A percentile compares a stretch with the other conserved stretches of the same genome.
Conservation (phyloP, 2,888 invertebrate species). For the Poecilobothrus nobilitatus region DNA sequence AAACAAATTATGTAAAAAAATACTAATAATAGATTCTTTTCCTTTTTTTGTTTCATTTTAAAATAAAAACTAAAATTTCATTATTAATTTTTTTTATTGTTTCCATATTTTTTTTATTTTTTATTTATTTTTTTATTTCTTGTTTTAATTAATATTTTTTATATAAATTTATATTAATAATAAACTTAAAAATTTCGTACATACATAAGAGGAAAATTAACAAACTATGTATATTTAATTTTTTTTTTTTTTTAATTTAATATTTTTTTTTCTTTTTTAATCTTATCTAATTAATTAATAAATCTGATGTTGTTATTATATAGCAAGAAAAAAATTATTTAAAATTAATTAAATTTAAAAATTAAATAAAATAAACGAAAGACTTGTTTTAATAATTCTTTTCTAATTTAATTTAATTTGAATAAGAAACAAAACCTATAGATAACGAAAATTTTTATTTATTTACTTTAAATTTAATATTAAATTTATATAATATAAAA, state of each 20-base stretch:
- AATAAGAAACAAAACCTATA: neutral
- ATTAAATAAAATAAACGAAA: neutral
- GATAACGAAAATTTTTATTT: neutral
- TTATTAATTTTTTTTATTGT: conserved; percentile 6
- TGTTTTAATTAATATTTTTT: neutral
- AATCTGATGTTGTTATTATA: neutral
- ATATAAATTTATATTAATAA: conserved; percentile 1
- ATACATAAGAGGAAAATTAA: conserved; percentile 1
- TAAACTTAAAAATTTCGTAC: neutral
- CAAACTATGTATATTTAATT: neutral
- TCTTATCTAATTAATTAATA: too few relatives aligned
- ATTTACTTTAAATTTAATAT: too few relatives aligned
- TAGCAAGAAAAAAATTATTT: neutral
- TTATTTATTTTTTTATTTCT: neutral
- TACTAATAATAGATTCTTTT: conserved; percentile 6
- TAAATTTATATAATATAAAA: neutral
- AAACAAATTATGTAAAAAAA: conserved; percentile 6
- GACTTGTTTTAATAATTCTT: too few relatives aligned
- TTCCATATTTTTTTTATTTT: neutral
- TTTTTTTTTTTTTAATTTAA: too few relatives aligned
- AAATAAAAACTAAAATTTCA: conserved; percentile 6
- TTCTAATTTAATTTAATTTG: neutral
- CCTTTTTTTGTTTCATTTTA: neutral
- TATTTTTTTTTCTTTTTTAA: too few relatives aligned
- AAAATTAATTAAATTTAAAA: neutral